A percentile compares a stretch with the other conserved stretches of the same genome.
Evolutionary conservation across 2,888 invertebrate species (phyloP).

Genomic region (Plagodis dolabraria): DNA sequence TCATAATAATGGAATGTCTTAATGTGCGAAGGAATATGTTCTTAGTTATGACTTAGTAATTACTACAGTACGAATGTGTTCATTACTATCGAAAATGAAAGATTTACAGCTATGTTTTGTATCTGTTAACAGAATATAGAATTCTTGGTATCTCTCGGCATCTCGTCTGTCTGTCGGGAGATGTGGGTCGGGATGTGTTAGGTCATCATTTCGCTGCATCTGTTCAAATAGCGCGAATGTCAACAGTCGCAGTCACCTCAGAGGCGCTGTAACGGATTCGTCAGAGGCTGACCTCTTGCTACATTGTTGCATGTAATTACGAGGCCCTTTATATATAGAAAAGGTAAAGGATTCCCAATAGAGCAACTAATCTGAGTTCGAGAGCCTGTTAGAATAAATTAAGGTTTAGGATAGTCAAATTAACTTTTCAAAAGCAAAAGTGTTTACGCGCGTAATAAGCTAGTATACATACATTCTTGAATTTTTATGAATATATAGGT

Average conservation of each 20-base stretch:
- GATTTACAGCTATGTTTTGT: neutral
- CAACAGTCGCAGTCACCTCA: constrained; percentile 12
- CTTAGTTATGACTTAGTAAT: constrained; percentile 15
- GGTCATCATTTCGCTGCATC: constrained; percentile 21
- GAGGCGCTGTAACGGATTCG: constrained; percentile 18
- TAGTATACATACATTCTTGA: too few species aligned
- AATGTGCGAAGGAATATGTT: too few species aligned
- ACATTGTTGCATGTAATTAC: constrained; percentile 23
- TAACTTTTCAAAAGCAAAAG: too few species aligned
- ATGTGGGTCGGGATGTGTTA: constrained; percentile 19
- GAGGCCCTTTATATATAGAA: constrained; percentile 1
- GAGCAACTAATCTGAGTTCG: constrained; percentile 3
- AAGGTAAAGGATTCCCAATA: constrained; percentile 8
- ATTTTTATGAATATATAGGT: too few species aligned
- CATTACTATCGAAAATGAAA: too few species aligned
- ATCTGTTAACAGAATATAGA: constrained; percentile 3
- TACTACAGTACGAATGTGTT: neutral
- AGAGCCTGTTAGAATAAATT: constrained; percentile 5
- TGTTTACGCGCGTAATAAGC: too few species aligned
- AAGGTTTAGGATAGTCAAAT: neutral
- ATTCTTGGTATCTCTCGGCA: constrained; percentile 11
- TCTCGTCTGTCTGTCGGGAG: constrained; percentile 8
- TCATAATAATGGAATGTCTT: neutral
- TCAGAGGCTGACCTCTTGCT: constrained; percentile 23
- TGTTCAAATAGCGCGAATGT: constrained; percentile 21